A percentile compares a stretch with the other conserved stretches of the same genome.
Conservation (phyloP, 2,888 invertebrate species). For the Lottia gigantea region DNA sequence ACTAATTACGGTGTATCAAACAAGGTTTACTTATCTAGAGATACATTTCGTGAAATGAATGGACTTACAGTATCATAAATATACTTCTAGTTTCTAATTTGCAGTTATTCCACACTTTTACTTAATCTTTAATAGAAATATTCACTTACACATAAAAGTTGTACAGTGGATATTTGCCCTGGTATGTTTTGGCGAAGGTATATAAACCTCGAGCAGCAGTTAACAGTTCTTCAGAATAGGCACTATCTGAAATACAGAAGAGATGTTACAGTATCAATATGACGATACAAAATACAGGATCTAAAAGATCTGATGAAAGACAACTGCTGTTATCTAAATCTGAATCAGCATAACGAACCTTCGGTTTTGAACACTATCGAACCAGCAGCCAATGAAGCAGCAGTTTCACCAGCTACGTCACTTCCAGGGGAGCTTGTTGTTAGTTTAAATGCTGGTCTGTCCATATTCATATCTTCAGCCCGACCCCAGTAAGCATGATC, state of each 20-base stretch:
- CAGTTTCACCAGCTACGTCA: slow-evolving; percentile 74
- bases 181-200: neutral
- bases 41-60: too few relatives aligned
- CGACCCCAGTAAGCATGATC: slow-evolving; percentile 75
- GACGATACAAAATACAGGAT: too few relatives aligned
- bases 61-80: too few relatives aligned
- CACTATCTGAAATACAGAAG: slow-evolving; percentile 25
- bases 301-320: too few relatives aligned
- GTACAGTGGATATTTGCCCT: neutral
- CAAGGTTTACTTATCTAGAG: too few relatives aligned
- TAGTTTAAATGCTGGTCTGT: slow-evolving; percentile 73
- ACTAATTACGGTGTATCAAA: too few relatives aligned
- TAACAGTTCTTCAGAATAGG: slow-evolving; percentile 24
- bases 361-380: slow-evolving; percentile 69
- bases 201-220: neutral
- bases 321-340: too few relatives aligned
- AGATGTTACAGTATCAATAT: too few relatives aligned
- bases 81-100: too few relatives aligned
- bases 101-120: too few relatives aligned
- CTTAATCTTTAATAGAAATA: too few relatives aligned
- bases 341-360: slow-evolving; percentile 20
- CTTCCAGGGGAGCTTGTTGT: slow-evolving; percentile 72
- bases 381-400: slow-evolving; percentile 73
- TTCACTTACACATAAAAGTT: neutral
- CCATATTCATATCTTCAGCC: slow-evolving; percentile 73